phyloP scores from a whole-genome alignment of 2,888 invertebrate genomes.

The Eristalis tenax region DNA sequence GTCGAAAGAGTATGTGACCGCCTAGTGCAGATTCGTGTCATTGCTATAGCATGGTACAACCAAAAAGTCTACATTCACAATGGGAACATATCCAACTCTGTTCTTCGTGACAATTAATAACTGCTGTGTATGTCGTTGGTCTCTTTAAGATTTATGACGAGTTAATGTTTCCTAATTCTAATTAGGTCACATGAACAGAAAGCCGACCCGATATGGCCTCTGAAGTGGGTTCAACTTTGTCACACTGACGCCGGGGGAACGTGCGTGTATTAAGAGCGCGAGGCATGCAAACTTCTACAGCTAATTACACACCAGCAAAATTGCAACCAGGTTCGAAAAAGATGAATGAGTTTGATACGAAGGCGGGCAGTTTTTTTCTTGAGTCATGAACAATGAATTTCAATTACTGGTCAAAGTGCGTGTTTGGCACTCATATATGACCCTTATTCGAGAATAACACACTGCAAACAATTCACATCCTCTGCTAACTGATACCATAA shows the following conservation, averaged over 20 bases:
- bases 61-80: too few species aligned
- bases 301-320: conserved; percentile 29
- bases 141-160: background rate
- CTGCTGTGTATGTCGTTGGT: too few species aligned
- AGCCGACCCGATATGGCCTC: background rate
- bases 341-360: conserved; percentile 24
- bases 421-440: conserved; percentile 34
- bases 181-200: conserved; percentile 14
- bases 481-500: conserved; percentile 50
- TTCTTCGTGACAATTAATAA: too few species aligned
- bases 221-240: background rate
- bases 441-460: background rate
- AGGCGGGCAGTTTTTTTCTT: background rate
- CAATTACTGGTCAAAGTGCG: conserved; percentile 30
- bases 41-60: too few species aligned
- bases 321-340: conserved; percentile 14
- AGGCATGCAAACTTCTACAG: conserved; percentile 28
- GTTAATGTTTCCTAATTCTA: conserved; percentile 16
- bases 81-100: too few species aligned
- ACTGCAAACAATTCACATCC: conserved; percentile 60
- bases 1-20: too few species aligned
- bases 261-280: conserved; percentile 20
- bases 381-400: conserved; percentile 52
- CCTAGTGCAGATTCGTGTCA: too few species aligned
- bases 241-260: background rate